phyloP scores from a whole-genome alignment of 2,888 invertebrate species.

The Callimorpha dominula region DNA sequence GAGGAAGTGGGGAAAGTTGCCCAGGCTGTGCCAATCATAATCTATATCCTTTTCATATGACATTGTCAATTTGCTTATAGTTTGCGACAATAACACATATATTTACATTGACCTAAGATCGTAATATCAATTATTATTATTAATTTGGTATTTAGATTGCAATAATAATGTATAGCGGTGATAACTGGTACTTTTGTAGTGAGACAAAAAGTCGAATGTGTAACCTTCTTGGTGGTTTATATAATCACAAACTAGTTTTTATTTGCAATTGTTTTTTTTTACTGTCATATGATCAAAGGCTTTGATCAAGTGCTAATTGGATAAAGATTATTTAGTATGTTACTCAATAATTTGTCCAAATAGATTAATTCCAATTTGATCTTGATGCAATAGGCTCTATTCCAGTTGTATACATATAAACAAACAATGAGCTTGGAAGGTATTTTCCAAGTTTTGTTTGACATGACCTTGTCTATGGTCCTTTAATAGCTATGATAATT shows the following conservation, averaged over 20 bases:
- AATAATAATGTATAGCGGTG: conserved; percentile 2
- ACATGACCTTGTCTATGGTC: conserved; percentile 1
- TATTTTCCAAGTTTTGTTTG: not conserved
- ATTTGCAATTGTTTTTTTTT: conserved; percentile 39
- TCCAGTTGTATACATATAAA: not conserved
- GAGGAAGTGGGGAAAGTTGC: conserved; percentile 99
- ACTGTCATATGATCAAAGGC: conserved; percentile 15
- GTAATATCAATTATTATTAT: conserved; percentile 16
- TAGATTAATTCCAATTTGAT: not conserved
- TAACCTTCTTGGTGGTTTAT: conserved; percentile 37
- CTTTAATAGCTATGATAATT: not conserved
- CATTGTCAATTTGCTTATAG: conserved; percentile 25
- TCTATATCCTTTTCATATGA: conserved; percentile 95
- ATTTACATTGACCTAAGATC: conserved; percentile 40
- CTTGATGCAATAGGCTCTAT: not conserved
- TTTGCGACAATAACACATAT: conserved; percentile 27
- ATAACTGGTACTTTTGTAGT: conserved; percentile 12
- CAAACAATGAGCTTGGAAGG: not conserved
- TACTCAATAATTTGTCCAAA: not conserved
- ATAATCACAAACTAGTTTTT: conserved; percentile 43
- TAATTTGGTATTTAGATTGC: conserved; percentile 25
- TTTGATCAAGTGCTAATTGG: conserved; percentile 2
- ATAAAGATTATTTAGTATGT: not conserved
- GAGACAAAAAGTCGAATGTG: conserved; percentile 9
- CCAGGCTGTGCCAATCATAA: conserved; percentile 99